These are phyloP conservation scores for Drosophila willistoni DNA, from an alignment of 1,140 invertebrate species.

Conservation along the genomic window DNA sequence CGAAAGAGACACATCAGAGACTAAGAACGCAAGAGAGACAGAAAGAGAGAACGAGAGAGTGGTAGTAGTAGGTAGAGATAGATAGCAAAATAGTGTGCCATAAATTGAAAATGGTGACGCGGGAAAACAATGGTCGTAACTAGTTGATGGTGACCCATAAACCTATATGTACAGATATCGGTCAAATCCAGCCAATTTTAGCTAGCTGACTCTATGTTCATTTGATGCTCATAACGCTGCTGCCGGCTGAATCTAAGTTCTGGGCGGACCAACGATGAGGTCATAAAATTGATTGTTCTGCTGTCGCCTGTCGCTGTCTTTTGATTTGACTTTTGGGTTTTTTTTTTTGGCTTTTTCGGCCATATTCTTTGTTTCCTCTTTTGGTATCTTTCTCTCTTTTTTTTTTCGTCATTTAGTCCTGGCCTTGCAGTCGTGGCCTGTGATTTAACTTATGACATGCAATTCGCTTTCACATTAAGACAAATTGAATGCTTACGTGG, in stretches of 20 bases:
- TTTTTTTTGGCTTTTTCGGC: background rate
- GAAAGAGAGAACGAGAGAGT: background rate
- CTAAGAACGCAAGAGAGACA: background rate
- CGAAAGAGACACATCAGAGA: background rate
- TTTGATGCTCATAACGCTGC: constrained; percentile 58
- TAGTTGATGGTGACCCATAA: constrained; percentile 58
- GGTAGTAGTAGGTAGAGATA: background rate
- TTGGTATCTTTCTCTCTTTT: background rate
- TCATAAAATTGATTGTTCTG: constrained; percentile 64
- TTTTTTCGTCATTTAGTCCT: constrained; percentile 23
- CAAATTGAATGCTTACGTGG: constrained; percentile 58
- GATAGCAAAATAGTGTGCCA: constrained; percentile 47
- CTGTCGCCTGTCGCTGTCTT: constrained; percentile 13
- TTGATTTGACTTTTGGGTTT: constrained; percentile 32
- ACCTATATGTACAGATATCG: constrained; percentile 40
- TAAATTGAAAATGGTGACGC: constrained; percentile 59
- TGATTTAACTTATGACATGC: constrained; percentile 60
- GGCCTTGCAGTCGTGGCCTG: constrained; percentile 31
- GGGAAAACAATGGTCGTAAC: constrained; percentile 22
- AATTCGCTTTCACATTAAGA: constrained; percentile 58
- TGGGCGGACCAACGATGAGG: constrained; percentile 15
- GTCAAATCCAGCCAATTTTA: constrained; percentile 20
- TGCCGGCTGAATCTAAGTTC: constrained; percentile 19
- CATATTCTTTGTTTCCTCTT: constrained; percentile 6
- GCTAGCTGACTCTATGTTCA: constrained; percentile 53